These are phyloP conservation scores for Barnardius zonarius DNA, from an alignment of 2,113 vertebrate species.

Conservation along the genomic window DNA sequence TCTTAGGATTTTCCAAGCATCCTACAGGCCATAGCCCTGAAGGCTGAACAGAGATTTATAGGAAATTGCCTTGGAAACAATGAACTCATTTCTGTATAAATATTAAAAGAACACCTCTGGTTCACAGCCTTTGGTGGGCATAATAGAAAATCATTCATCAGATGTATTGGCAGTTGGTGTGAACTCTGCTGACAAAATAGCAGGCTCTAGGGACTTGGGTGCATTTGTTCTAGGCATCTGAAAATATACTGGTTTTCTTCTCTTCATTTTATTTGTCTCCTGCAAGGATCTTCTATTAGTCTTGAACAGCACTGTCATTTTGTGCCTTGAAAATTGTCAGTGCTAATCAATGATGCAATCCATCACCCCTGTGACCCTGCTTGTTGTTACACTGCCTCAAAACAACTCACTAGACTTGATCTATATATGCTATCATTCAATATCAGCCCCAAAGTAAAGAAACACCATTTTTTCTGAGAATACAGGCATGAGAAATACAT, in stretches of 20 bases:
- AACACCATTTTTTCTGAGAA: neutral
- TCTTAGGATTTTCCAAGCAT: neutral
- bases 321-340: neutral
- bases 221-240: neutral
- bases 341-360: neutral
- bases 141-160: neutral
- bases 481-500: neutral
- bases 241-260: neutral
- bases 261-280: neutral
- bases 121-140: neutral
- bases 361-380: neutral
- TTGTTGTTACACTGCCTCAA: neutral
- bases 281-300: neutral
- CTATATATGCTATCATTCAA: neutral
- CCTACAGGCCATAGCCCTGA: neutral
- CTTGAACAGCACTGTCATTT: neutral
- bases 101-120: neutral
- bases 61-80: conserved; percentile 5
- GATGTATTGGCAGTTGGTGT: neutral
- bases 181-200: neutral
- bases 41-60: neutral
- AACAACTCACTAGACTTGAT: neutral
- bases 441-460: neutral
- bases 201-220: neutral
- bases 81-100: neutral